Evolutionary conservation across 2,113 vertebrate genomes (phyloP).

Genomic region (Dipodomys merriami): DNA sequence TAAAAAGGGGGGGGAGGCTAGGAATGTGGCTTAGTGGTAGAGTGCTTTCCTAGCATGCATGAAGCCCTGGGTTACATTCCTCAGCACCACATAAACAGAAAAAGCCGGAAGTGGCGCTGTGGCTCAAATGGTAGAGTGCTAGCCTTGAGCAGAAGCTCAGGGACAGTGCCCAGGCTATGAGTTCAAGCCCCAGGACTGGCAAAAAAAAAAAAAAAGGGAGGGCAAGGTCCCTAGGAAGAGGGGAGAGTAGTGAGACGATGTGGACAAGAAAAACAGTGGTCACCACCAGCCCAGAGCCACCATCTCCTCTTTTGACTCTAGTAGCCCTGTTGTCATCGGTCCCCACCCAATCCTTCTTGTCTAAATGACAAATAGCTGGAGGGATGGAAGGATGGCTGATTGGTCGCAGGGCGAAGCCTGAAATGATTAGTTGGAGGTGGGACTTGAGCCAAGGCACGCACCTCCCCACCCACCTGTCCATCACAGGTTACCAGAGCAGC

Average conservation of each 20-base stretch:
- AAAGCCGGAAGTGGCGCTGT: too few species aligned
- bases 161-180: background rate
- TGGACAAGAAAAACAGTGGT: background rate
- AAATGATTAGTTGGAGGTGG: background rate
- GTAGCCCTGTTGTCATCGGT: background rate
- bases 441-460: background rate
- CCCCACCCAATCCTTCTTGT: background rate
- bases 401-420: background rate
- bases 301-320: background rate
- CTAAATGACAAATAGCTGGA: background rate
- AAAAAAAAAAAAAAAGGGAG: too few species aligned
- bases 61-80: too few species aligned
- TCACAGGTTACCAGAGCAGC: background rate
- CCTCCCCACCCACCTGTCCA: background rate
- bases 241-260: rapidly evolving
- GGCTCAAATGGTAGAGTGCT: too few species aligned
- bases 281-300: background rate
- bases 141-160: background rate
- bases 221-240: background rate
- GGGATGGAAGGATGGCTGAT: background rate
- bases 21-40: too few species aligned
- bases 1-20: too few species aligned
- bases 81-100: too few species aligned
- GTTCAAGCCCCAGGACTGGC: too few species aligned
- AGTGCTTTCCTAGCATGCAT: too few species aligned